phyloP scores from a whole-genome alignment of 2,888 invertebrate genomes.

The Platypus cylindrus region DNA sequence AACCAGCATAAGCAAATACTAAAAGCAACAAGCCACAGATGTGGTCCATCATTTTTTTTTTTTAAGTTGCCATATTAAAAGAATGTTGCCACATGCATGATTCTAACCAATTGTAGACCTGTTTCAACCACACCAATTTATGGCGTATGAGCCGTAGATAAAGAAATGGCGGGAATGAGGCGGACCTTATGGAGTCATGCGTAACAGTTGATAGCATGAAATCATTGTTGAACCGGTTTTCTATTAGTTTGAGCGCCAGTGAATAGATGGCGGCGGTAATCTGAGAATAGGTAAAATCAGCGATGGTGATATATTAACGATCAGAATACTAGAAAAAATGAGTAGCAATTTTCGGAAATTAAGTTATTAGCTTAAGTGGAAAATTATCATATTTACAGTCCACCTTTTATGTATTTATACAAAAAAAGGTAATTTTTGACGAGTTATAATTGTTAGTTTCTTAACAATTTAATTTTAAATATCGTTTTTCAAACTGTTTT shows the following conservation, averaged over 20 bases:
- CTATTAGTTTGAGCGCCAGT: slow-evolving; percentile 5
- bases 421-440: too few species aligned
- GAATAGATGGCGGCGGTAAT: slow-evolving; percentile 12
- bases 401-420: slow-evolving; percentile 6
- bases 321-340: slow-evolving; percentile 3
- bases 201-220: too few species aligned
- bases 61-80: slow-evolving; percentile 28
- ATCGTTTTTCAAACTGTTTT: too few species aligned
- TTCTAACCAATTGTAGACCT: slow-evolving; percentile 29
- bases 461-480: too few species aligned
- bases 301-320: too few species aligned
- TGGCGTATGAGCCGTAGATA: slow-evolving; percentile 28
- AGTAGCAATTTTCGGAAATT: slow-evolving; percentile 6
- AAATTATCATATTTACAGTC: slow-evolving; percentile 10
- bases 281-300: too few species aligned
- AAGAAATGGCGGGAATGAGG: slow-evolving; percentile 24
- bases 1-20: slow-evolving; percentile 4
- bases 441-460: too few species aligned
- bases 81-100: slow-evolving; percentile 24
- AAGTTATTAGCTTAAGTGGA: slow-evolving; percentile 12
- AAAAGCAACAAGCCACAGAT: slow-evolving; percentile 7
- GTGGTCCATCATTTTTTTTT: slow-evolving; percentile 14
- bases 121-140: slow-evolving; percentile 30
- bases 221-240: too few species aligned
- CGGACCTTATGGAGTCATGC: slow-evolving; percentile 17